Evolutionary conservation across 2,797 vertebrate genomes (phyloP), one percentile per base, ranked within the genome.

Genomic region (Diplodus sargus): DNA sequence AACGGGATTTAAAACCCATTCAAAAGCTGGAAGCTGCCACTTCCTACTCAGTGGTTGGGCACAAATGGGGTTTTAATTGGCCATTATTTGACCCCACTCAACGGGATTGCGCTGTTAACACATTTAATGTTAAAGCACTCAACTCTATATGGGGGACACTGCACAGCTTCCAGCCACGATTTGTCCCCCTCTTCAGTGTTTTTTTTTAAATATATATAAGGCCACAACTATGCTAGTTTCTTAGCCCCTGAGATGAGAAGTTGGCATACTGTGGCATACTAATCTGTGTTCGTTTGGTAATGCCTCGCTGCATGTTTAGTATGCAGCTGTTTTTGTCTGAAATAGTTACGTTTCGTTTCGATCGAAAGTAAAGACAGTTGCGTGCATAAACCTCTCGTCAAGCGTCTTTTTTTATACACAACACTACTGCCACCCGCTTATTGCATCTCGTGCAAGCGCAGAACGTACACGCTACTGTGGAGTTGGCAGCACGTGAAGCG

Each of bases 11-110:
- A 89, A 91, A 89, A 71, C 75, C 69, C 77, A 71, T 85, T 83
- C 78, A 78, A 53, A 79, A 87, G 54, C 76, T 77, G 70, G 80
- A 78, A 73, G 58, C 75, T 83, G 82, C 85, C 52, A 82, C 89
- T 90, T 90, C 87, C 83, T 79, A 7, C 76, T 74, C 64, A n/a
- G 74, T 61, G 69, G 85, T 66, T 56, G 76, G 69, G 81, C 83
- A 86, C 81, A 86, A 87, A 90, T 85, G 75, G 82, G 70, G 7
- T 81, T 93, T 91, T 92, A 91, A 90, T 92, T 91, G 87, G 89
- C 87, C 84, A 80, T 90, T 89, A 85, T 91, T 91, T 91, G 88
- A 92, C 91, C 88, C 82, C 83, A 54, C 80, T 85, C 77, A n/a
- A 76, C 58, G 43, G 74, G 84, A 90, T 86, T 82, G 84, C 61